Evolutionary conservation across 2,888 invertebrate species (phyloP).

Genomic region (Allygus modestus): DNA sequence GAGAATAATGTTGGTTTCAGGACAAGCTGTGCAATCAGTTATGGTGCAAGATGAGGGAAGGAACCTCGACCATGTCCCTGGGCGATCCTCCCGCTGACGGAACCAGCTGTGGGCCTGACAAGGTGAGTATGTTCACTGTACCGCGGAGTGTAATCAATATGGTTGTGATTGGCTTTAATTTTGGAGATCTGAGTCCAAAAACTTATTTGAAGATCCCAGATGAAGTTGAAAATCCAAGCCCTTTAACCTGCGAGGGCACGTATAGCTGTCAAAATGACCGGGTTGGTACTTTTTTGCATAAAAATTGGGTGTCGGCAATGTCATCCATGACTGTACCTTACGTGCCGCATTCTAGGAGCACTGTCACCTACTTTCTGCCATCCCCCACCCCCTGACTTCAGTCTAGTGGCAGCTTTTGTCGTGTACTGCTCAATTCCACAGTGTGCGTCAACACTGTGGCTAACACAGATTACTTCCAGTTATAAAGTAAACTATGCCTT

Average conservation of each 20-base stretch:
- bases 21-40: conserved; percentile 75
- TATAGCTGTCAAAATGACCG: not conserved
- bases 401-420: not conserved
- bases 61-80: conserved; percentile 76
- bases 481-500: too few species aligned
- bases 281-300: not conserved
- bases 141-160: too few species aligned
- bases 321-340: not conserved
- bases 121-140: conserved; percentile 76
- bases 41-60: conserved; percentile 76
- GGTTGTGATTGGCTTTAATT: too few species aligned
- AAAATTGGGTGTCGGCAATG: not conserved
- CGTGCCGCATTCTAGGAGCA: not conserved
- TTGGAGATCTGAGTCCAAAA: too few species aligned
- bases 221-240: too few species aligned
- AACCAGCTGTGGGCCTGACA: conserved; percentile 81
- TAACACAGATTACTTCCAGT: too few species aligned
- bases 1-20: conserved; percentile 60
- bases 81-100: conserved; percentile 81
- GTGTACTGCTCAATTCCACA: not conserved
- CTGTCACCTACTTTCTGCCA: not conserved
- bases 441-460: not conserved
- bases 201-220: too few species aligned
- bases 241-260: not conserved
- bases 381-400: not conserved